Evolutionary conservation across 2,888 invertebrate species (phyloP).

Genomic region (Schizotus pectinicornis): DNA sequence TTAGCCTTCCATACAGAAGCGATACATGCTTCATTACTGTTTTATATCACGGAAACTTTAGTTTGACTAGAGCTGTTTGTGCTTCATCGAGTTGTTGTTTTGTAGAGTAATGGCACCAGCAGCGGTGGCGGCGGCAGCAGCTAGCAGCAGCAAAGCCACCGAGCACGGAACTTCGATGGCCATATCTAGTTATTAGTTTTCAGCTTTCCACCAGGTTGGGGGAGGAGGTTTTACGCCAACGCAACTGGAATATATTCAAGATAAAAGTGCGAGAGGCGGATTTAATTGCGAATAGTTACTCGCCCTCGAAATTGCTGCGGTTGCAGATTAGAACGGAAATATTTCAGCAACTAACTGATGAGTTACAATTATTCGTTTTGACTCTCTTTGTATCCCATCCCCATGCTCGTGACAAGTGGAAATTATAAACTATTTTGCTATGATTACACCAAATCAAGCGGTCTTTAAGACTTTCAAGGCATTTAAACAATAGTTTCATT

Average conservation of each 20-base stretch:
- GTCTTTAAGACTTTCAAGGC: too few relatives aligned
- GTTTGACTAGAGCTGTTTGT: constrained; percentile 34
- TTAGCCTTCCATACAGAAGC: constrained; percentile 37
- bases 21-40: constrained; percentile 45
- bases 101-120: constrained; percentile 15
- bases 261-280: constrained; percentile 17
- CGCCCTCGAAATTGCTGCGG: too few relatives aligned
- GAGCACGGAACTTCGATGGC: constrained; percentile 15
- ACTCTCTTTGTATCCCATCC: too few relatives aligned
- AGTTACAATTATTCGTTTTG: too few relatives aligned
- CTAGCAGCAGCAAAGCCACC: neutral
- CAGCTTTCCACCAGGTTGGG: constrained; percentile 25
- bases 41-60: constrained; percentile 42
- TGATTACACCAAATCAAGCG: too few relatives aligned
- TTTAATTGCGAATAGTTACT: too few relatives aligned
- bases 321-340: too few relatives aligned
- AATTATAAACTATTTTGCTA: too few relatives aligned
- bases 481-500: too few relatives aligned
- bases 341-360: too few relatives aligned
- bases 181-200: constrained; percentile 44
- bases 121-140: constrained; percentile 7
- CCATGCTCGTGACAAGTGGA: too few relatives aligned
- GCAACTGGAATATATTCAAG: constrained; percentile 32
- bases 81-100: constrained; percentile 38
- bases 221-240: too few relatives aligned